Percentiles rank a stretch among this genome's conserved stretches.
Evolutionary conservation across 2,113 vertebrate species (phyloP).

Genomic region (Anarrhichthys ocellatus): DNA sequence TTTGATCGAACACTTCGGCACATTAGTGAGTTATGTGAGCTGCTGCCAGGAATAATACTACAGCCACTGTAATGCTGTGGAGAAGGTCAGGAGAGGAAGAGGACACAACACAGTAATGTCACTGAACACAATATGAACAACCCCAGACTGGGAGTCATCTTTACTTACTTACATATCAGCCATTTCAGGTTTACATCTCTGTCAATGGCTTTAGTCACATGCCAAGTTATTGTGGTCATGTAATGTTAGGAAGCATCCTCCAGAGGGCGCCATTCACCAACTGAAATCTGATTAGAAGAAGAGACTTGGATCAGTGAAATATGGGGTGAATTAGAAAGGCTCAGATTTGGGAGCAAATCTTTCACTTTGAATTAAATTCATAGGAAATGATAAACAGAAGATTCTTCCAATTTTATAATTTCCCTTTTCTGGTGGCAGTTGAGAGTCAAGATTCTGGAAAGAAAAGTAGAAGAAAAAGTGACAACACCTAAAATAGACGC

Average conservation of each 20-base stretch:
- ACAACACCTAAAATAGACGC: neutral
- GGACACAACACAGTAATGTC: neutral
- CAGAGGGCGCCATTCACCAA: slow-evolving; percentile 39
- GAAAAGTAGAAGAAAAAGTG: neutral
- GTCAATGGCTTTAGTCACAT: neutral
- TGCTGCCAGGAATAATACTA: slow-evolving; percentile 49
- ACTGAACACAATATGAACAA: neutral
- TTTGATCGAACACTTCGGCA: slow-evolving; percentile 16
- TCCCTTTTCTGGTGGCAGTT: neutral
- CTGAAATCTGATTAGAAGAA: neutral
- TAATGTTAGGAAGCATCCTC: neutral
- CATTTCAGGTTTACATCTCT: neutral
- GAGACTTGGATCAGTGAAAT: neutral
- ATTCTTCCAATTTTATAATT: neutral
- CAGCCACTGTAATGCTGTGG: neutral
- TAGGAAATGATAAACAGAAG: neutral
- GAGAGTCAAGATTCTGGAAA: neutral
- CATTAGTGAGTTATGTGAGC: slow-evolving; percentile 29
- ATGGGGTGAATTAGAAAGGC: neutral
- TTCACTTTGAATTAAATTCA: neutral
- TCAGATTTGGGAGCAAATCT: neutral
- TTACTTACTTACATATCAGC: neutral
- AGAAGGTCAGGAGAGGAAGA: slow-evolving; percentile 28
- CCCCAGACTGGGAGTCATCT: neutral
- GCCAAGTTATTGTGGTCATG: neutral